phyloP scores from a whole-genome alignment of 2,797 vertebrate genomes.

The Sebastes iracundus region DNA sequence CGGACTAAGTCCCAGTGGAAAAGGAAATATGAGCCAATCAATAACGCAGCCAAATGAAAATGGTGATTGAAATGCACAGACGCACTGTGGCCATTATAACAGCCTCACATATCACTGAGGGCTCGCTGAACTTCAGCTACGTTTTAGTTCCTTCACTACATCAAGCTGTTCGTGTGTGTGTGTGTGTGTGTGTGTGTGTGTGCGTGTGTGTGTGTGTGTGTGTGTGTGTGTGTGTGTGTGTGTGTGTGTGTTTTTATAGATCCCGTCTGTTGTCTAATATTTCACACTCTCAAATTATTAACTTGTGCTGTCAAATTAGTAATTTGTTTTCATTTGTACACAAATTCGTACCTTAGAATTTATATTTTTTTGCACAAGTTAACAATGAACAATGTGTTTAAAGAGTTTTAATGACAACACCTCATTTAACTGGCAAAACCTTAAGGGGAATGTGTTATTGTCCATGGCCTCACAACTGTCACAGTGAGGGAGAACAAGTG shows the following conservation, averaged over 20 bases:
- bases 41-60: constrained; percentile 36
- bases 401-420: background rate
- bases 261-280: background rate
- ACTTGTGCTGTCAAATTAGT: background rate
- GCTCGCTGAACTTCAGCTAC: background rate
- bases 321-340: background rate
- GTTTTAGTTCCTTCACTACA: background rate
- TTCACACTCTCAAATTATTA: background rate
- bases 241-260: background rate
- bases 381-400: background rate
- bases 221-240: background rate
- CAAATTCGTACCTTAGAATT: background rate
- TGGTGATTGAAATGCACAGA: constrained; percentile 13
- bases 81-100: background rate
- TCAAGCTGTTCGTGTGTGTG: background rate
- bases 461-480: background rate
- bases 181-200: background rate
- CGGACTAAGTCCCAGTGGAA: constrained; percentile 17
- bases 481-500: background rate
- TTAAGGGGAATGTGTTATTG: background rate
- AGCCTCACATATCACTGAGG: background rate
- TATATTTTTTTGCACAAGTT: background rate
- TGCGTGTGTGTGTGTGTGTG: background rate
- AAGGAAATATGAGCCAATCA: constrained; percentile 17
- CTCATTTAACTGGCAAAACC: background rate